Base-by-base conservation (phyloP, 2,888 invertebrate genomes). In the Drosophila ezoana region DNA sequence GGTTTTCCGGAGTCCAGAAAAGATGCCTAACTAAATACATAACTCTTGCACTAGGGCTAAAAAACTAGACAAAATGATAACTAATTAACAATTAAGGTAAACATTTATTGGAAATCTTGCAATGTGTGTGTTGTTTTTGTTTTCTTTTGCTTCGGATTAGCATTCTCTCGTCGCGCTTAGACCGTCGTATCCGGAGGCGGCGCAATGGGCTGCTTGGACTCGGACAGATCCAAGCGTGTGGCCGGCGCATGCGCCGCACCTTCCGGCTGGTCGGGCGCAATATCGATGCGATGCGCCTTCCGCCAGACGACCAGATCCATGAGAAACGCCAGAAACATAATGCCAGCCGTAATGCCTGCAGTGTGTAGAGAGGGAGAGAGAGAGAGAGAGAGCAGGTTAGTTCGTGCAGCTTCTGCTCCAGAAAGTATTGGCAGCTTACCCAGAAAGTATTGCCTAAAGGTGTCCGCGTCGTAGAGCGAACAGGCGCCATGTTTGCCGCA, bases 221-320 rank as follows among this genome's bases (percentile, higher is more conserved):
- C 90, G 23, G 85, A 69, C 2, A 76, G 77, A 44, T 87, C 87
- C 38, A 81, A 38, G 5, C 81, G 81, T 10, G 81, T 67, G 41
- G 76, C 64, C 16, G 62, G 32, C 33, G 75, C 54, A 44, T 53
- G 54, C 10, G 60, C 40, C 6, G 57, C 62, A 0, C 67, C 73
- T 35, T 83, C 86, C 56, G 70, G 81, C 28, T 92, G 93, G 59
- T 91, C 91, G 63, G 94, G 94, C 85, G 94, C 94, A 92, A 95
- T 94, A 90, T 94, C 94, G 85, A 98, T 97, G 89, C 96, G 96
- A 59, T 96, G 95, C 44, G 97, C 97, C 92, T 97, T 96, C 90
- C 96, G 96, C 96, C 97, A 98, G 32, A 98, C 97, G 53, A 97
- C 94, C 83, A 97, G 91, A 93, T 98, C 98, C 92, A 97, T 96